A percentile compares a stretch with the other conserved stretches of the same genome.
Evolutionary conservation across 1,140 invertebrate genomes (phyloP).

Genomic region (Vanessa tameamea): DNA sequence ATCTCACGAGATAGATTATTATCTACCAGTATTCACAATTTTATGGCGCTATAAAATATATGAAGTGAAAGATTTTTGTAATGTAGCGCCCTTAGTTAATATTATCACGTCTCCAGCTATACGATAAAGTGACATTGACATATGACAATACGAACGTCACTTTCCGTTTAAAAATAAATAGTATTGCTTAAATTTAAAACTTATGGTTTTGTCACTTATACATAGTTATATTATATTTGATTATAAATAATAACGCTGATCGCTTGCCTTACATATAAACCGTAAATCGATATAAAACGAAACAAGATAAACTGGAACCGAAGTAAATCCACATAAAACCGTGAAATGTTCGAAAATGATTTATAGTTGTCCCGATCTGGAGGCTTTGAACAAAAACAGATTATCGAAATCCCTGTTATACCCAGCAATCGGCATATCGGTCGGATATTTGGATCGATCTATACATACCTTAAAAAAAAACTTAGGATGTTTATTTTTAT

Average conservation of each 20-base stretch:
- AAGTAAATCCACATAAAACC: slow-evolving; percentile 69
- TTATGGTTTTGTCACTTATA: no score
- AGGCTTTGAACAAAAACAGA: slow-evolving; percentile 72
- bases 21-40: no score
- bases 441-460: slow-evolving; percentile 42
- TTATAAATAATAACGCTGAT: slow-evolving; percentile 35
- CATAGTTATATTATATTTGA: not conserved
- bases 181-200: no score
- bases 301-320: slow-evolving; percentile 64
- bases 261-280: slow-evolving; percentile 37
- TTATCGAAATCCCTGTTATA: slow-evolving; percentile 72
- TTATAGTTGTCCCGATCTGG: slow-evolving; percentile 65
- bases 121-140: no score
- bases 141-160: no score
- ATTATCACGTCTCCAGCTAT: no score
- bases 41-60: no score
- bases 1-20: no score
- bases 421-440: slow-evolving; percentile 52
- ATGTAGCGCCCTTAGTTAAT: no score
- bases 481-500: not conserved
- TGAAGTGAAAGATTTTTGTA: no score
- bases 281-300: slow-evolving; percentile 64
- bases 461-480: not conserved
- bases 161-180: no score
- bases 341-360: slow-evolving; percentile 75